Base-by-base conservation (phyloP, 1,140 invertebrate genomes). In the Hylaeus volcanicus region DNA sequence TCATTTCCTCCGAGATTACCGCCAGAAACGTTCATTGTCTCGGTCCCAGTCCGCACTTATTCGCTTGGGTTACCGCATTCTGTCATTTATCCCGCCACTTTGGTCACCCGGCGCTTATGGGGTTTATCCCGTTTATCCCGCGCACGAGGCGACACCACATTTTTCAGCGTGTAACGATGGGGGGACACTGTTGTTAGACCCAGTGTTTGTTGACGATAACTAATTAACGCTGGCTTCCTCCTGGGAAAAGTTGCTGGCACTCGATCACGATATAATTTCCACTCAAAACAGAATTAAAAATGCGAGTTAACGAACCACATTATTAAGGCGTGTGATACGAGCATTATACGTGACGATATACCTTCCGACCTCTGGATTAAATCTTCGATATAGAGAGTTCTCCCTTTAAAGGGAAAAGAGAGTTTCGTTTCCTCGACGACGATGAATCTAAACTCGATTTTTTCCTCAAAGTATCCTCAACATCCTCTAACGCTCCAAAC, bases 1-100 rank as follows among this genome's bases (percentile, higher is more conserved):
- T 74, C 60, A 14, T 79, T 79, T 55, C 77, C 51, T 65, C 70
- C 70, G 77, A 79, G 77, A 79, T 79, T 63, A 79, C 70, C 70
- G 69, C 48, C 77, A 53, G 70, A 79, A 71, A 48, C 51, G 77
- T 55, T 73, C 77, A 73, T 79, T 65, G 77, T 79, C 60, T 55
- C 58, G n/a, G 26, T 26, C 5, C 6, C 58, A n/a, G 58, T 72
- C 45, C 77, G 11, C 41, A 48, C 73, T 79, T 73, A 79, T 73
- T 56, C 70, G n/a, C 41, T n/a, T n/a, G n/a, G 58, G 48, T 64
- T 58, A 73, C 39, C 60, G 56, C 68, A 43, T 72, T 55, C 69
- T 51, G 39, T 60, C 68, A 71, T 72, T 71, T 71, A 61, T 78
- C 75, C 48, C 39, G 9, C 43, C 12, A 41, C 66, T 53, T 39